Conservation (phyloP, 2,888 invertebrate species). For the Chrysodeixis includens region DNA sequence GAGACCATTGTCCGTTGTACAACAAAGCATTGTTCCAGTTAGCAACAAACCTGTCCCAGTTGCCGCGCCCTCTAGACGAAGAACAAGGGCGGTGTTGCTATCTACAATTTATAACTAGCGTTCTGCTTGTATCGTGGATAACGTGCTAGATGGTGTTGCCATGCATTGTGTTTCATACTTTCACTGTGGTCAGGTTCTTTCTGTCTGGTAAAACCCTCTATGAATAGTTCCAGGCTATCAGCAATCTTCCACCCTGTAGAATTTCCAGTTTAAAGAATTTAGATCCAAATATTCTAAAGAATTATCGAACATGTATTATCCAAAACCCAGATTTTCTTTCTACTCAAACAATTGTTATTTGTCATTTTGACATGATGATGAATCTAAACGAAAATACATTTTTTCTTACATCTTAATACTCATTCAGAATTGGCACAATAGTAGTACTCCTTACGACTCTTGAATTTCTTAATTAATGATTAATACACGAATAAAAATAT, state of each 20-base stretch:
- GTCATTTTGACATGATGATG: no score
- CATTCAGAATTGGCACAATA: background rate
- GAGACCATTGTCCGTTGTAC: slow-evolving; percentile 17
- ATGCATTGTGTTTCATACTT: background rate
- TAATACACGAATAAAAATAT: background rate
- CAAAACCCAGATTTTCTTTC: no score
- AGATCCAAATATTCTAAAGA: no score
- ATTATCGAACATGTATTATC: no score
- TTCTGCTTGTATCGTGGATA: slow-evolving; percentile 5
- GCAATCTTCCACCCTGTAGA: no score
- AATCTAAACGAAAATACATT: no score
- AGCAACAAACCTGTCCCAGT: slow-evolving; percentile 54
- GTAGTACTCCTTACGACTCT: background rate
- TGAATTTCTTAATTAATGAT: background rate
- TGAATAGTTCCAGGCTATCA: no score
- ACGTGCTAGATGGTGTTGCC: background rate
- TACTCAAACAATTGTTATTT: no score
- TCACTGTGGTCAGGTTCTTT: no score
- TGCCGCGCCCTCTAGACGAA: slow-evolving; percentile 42
- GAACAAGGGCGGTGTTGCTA: slow-evolving; percentile 49
- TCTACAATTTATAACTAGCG: slow-evolving; percentile 39
- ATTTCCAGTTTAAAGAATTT: no score
- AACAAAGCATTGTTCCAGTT: slow-evolving; percentile 32
- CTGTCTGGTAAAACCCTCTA: no score
- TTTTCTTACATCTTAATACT: no score